Evolutionary conservation across 2,888 invertebrate genomes (phyloP).

Genomic region (Theodoxus fluviatilis): DNA sequence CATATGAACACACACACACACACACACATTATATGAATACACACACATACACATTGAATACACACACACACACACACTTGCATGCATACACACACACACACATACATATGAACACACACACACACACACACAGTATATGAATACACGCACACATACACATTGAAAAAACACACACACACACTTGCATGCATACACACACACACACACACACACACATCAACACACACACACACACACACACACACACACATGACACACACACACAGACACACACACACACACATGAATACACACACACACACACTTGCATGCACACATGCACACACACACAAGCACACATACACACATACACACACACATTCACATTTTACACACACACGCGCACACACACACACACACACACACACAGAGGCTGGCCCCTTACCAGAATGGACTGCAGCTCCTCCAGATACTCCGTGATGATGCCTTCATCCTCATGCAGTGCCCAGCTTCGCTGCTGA

Average conservation of each 20-base stretch:
- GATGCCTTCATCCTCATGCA: conserved; percentile 90
- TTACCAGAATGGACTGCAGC: conserved; percentile 65
- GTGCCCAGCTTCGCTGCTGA: conserved; percentile 93
- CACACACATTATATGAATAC: no score
- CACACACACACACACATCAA: conserved; percentile 1
- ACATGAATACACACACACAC: neutral
- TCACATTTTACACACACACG: conserved; percentile 3
- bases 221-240: neutral
- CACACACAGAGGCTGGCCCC: conserved; percentile 20
- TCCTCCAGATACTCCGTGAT: conserved; percentile 80
- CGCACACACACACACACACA: neutral
- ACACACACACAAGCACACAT: neutral
- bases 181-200: neutral
- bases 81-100: no score
- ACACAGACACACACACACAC: no score
- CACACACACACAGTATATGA: no score
- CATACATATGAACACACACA: no score
- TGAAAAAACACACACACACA: neutral
- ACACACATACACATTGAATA: no score
- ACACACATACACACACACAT: neutral
- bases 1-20: no score
- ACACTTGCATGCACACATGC: neutral
- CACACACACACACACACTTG: no score
- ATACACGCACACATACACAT: neutral
- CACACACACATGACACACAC: neutral